Base-by-base conservation (phyloP, 2,888 invertebrate species). In the Callimorpha dominula region DNA sequence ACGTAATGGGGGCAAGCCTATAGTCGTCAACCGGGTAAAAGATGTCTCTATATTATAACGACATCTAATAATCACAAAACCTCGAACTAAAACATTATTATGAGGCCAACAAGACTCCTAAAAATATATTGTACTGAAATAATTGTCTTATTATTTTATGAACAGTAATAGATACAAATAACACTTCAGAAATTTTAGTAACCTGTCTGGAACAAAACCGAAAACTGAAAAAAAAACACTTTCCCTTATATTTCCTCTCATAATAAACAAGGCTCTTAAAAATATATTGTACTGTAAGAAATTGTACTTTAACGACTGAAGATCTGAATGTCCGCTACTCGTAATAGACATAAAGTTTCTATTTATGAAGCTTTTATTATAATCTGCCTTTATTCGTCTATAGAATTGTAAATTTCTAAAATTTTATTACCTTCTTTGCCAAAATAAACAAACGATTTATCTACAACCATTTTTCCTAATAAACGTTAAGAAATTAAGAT, bases 261-360 rank as follows among this genome's bases (percentile, higher is more conserved):
- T 50, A 64, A 65, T 64, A 70, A 71, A 68, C 75, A 71, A 52
- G 60, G 1, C 20, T 43, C 54, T 57, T 54, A 66, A 54, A 71
- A 71, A 68, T 69, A 71, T 64, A 80, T 73, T 68, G n/a, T 68
- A 73, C 70, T 74, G 69, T 74, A 75, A 81, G 70, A 77, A 81
- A 77, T 73, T 73, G 71, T 76, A 62, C 60, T 81, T 77, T 81
- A 82, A 81, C 81, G 81, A 77, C 54, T 14, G 67, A 40, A 75
- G 75, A 78, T 83, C 75, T 65, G 46, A 76, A 73, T 76, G 73
- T 76, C 42, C 31, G 60, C 66, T 74, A 57, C 63, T 31, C 46
- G 31, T 71, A 72, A 63, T 65, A 54, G 50, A 14, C 71, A 73
- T 81, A 81, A 78, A 81, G 64, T 74, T 79, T 66, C 80, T 80